Percentiles rank a stretch among this genome's conserved stretches.
Evolutionary conservation across 2,797 vertebrate species (phyloP).

Genomic region (Neopelma chrysocephalum): DNA sequence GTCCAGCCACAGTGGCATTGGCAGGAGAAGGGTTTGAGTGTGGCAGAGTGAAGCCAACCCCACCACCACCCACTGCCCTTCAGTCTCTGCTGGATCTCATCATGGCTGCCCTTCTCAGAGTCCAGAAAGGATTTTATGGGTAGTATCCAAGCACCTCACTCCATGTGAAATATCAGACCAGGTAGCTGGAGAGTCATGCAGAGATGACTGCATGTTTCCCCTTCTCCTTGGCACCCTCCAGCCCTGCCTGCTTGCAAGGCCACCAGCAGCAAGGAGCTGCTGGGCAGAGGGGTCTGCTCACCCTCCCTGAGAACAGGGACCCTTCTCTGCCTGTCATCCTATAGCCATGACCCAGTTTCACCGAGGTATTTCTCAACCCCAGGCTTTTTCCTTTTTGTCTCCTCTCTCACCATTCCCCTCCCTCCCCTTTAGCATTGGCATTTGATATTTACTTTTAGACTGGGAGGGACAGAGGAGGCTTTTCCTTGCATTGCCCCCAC

Average conservation of each 20-base stretch:
- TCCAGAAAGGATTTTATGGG: neutral
- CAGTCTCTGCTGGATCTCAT: neutral
- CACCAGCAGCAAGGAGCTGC: neutral
- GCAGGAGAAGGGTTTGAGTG: neutral
- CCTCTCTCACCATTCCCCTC: neutral
- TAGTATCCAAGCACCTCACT: neutral
- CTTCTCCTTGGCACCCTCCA: neutral
- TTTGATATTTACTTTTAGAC: conserved; percentile 49
- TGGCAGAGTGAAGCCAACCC: neutral
- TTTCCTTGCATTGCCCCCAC: conserved; percentile 22
- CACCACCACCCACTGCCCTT: neutral
- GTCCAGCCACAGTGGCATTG: neutral
- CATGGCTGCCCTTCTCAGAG: neutral
- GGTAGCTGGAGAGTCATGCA: neutral
- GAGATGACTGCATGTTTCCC: accelerated
- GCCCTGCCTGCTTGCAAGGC: accelerated
- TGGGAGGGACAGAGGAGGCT: conserved; percentile 30
- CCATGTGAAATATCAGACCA: accelerated
- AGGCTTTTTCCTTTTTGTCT: neutral
- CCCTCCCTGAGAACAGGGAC: neutral
- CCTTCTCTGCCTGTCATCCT: conserved; percentile 42
- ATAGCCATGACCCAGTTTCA: conserved; percentile 68
- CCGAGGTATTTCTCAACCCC: neutral
- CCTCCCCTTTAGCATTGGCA: neutral
- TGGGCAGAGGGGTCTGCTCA: neutral